Evolutionary conservation across 2,797 vertebrate genomes (phyloP), one percentile per base, ranked within the genome.

Genomic region (Ara ararauna): DNA sequence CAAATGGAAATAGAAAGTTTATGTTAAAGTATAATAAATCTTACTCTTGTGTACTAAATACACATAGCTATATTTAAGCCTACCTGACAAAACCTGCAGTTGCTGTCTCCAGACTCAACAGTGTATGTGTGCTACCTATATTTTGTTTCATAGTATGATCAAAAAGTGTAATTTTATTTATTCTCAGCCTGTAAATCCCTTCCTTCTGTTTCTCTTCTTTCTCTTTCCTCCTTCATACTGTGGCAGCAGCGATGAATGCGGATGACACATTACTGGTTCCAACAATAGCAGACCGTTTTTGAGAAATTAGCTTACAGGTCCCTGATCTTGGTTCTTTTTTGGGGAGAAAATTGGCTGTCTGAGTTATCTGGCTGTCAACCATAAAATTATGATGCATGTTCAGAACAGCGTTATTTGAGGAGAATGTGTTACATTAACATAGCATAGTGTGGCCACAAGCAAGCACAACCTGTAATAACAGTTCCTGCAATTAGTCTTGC

Each of bases 241-340:
- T 56, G 56, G 18, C 76, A 88, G 36, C 10, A 60, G 7, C 18
- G 73, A 67, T 64, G 53, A 83, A 50, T 45, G 53, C 44, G 50
- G 60, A 80, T 80, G 65, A 67, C 54, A 45, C 32, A 23, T 36
- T 58, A 44, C 60, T 79, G 44, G 32, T 65, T 76, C 50, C 65
- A 76, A 68, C 44, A 66, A n/a, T 4, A 86, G 53, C 60, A 74
- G 50, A 29, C 10, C n/a, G 30, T 50, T 89, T 87, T 24, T 75
- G 54, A 83, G 40, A 62, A 84, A 80, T 84, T 68, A 80, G 82
- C 79, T 93, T 83, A 76, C 85, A 72, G 53, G 60, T 89, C 85
- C 72, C 45, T 65, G 77, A 58, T 75, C 70, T 60, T 72, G 45
- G 23, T 80, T 80, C 73, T 76, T 72, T 72, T 84, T 24, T 4